Evolutionary conservation across 1,140 invertebrate genomes (phyloP), one percentile per base, ranked within the genome.

Genomic region (Alviniconcha marisindica): DNA sequence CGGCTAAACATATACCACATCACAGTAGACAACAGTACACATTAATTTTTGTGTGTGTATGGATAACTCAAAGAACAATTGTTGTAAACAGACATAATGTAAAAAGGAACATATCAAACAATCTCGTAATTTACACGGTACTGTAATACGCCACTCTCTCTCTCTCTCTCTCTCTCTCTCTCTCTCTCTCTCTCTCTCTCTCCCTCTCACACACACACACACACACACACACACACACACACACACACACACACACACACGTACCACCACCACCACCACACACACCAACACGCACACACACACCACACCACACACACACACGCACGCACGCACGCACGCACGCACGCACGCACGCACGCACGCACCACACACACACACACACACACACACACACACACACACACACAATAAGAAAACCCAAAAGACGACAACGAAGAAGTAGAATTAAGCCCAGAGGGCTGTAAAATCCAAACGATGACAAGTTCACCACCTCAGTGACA

Each of bases 181-280:
- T 51, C 10, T 51, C 48, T 24, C 56, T 24, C 56, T 24, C 10
- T 24, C 7, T 15, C 56, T 15, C 56, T 15, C 56, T 15, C 56
- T 15, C 56, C 15, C 56, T 4, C 31, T 10, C 28, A 69, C 63
- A 28, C 28, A 69, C 31, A 28, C 31, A 36, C 63, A 28, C 5
- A 69, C 63, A 36, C 28, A 69, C n/a, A 28, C 5, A 69, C 63
- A 28, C 63, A 69, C 63, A 28, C 63, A 69, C 63, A 69, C 63
- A 69, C 31, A 69, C 63, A 69, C 63, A 69, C 63, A 69, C 63
- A 69, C 63, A 69, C 63, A 69, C 63, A 69, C 63, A 69, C 63
- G 24, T n/a, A 60, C 56, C 21, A 21, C 48, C 48, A 51, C 48
- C 48, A 21, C 48, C 48, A 7, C 48, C 48, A 69, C 28, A 36